Evolutionary conservation across 2,113 vertebrate genomes (phyloP), one percentile per base, ranked within the genome.

Genomic region (Sinocyclocheilus grahami): DNA sequence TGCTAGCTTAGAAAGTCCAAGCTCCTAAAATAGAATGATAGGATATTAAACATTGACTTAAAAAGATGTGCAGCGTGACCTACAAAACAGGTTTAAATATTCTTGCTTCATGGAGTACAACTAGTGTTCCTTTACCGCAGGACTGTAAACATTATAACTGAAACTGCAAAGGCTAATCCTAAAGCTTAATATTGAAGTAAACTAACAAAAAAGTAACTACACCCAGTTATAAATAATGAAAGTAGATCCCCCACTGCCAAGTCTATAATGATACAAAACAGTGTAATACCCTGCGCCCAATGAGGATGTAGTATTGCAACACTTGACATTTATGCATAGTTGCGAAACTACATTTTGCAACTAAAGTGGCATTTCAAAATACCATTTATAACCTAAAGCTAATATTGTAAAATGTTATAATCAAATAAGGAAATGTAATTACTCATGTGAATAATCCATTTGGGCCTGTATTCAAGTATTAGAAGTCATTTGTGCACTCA

Each of bases 51-150:
- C 42, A 60, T 62, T 84, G 69, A 84, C n/a, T 18, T 6, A n/a
- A 58, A n/a, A 72, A 58, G 18, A 51, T 71, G 87, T 79, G 84
- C 33, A 33, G n/a, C 39, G 46, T 86, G 84, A 81, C 87, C 42
- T 58, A 85, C 13, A 85, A 89, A 85, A 86, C 76, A 69, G n/a
- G 27, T 55, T 63, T 69, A 72, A 81, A 33, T 20, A 24, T 42
- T 42, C 46, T 39, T 75, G 27, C 22, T 60, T 18, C 79, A 81
- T 69, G 78, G 62, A 81, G 72, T 82, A 63, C 79, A 83, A 82
- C 77, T 83, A 86, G 10, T 62, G 30, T 0, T 55, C 24, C 48
- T 55, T 55, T 78, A 75, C 20, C 22, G 33, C 18, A 72, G 33
- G 33, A 72, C 42, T 27, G n/a, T 27, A 78, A 24, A 55, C 8